These are phyloP conservation scores for Diprion similis DNA, from an alignment of 1,140 invertebrate genomes.

Conservation along the genomic window DNA sequence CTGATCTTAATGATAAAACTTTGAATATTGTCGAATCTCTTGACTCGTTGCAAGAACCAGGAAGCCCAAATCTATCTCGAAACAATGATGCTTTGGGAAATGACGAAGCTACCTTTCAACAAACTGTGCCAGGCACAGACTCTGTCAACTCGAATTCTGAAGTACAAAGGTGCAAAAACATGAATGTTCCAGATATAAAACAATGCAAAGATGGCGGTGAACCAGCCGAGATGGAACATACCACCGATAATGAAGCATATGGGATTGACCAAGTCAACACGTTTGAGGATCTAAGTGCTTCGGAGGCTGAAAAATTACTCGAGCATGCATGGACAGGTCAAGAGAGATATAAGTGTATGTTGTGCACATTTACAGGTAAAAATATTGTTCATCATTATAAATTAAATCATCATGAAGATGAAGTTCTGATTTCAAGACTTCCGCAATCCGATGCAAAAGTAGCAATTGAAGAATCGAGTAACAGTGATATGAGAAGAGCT, in stretches of 20 bases:
- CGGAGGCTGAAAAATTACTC: conserved; percentile 29
- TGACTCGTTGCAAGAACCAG: not conserved
- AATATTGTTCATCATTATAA: conserved; percentile 73
- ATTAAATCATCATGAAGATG: conserved; percentile 66
- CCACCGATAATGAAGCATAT: not conserved
- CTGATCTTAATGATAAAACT: too few species aligned
- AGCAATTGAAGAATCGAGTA: conserved; percentile 54
- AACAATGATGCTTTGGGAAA: not conserved
- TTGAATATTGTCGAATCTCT: not conserved
- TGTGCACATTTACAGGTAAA: conserved; percentile 67
- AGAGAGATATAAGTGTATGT: conserved; percentile 61
- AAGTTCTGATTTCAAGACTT: conserved; percentile 70
- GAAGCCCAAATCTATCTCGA: not conserved
- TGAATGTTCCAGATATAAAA: not conserved
- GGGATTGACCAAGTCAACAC: not conserved
- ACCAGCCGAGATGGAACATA: not conserved
- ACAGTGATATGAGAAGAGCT: conserved; percentile 26
- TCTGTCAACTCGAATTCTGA: not conserved
- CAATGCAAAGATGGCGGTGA: not conserved
- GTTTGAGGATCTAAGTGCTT: not conserved
- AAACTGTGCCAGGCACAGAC: not conserved
- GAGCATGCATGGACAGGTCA: conserved; percentile 45
- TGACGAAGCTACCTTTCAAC: not conserved
- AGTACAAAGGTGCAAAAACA: not conserved
- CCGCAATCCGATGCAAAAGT: conserved; percentile 57